A percentile compares a stretch with the other conserved stretches of the same genome.
Evolutionary conservation across 2,888 invertebrate species (phyloP).

Genomic region (Platycheirus rosarum): DNA sequence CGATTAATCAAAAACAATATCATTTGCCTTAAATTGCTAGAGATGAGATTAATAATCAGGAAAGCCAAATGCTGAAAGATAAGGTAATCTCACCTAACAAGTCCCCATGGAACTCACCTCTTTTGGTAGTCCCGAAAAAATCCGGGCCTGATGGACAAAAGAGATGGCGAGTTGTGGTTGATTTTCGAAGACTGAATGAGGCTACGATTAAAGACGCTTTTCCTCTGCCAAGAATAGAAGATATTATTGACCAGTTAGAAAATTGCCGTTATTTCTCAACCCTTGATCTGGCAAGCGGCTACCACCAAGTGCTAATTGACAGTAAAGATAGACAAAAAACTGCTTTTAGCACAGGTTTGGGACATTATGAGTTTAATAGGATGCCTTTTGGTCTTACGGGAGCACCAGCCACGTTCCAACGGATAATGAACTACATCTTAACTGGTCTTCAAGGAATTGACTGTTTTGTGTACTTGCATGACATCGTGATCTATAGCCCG

Average conservation of each 20-base stretch:
- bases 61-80: no score
- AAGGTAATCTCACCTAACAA: conserved; percentile 3
- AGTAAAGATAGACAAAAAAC: conserved; percentile 12
- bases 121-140: conserved; percentile 6
- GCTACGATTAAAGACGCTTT: neutral
- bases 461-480: conserved; percentile 27
- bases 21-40: no score
- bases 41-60: no score
- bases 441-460: conserved; percentile 5
- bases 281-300: neutral
- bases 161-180: conserved; percentile 11
- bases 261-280: neutral
- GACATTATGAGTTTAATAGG: conserved; percentile 13
- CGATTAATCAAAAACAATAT: no score
- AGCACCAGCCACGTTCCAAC: conserved; percentile 16
- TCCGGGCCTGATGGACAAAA: conserved; percentile 1
- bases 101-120: conserved; percentile 6
- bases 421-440: conserved; percentile 20
- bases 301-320: conserved; percentile 14
- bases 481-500: neutral
- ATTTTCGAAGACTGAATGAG: no score
- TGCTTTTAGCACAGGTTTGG: neutral
- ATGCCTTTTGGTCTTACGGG: conserved; percentile 18
- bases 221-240: conserved; percentile 4
- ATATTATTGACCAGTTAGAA: conserved; percentile 5